Evolutionary conservation across 1,140 invertebrate species (phyloP).

Genomic region (Oedothorax gibbosus): DNA sequence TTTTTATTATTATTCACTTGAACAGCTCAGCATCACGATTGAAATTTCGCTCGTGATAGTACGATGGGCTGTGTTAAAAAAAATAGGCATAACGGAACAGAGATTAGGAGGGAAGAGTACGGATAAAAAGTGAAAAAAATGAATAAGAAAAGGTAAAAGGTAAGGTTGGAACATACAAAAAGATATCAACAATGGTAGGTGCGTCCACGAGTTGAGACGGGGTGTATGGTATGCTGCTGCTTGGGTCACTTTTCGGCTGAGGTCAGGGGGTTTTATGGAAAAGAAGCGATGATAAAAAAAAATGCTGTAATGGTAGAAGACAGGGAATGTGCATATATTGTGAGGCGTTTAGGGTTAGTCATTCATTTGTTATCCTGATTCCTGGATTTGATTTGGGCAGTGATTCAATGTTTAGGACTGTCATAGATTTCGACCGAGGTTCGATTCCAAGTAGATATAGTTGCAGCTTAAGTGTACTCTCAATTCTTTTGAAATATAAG

Average conservation of each 20-base stretch:
- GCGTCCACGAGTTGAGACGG: slow-evolving; percentile 19
- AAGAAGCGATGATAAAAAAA: background rate
- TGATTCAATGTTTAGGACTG: no score
- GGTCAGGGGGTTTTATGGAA: slow-evolving; percentile 28
- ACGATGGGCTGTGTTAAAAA: slow-evolving; percentile 15
- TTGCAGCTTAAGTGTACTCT: no score
- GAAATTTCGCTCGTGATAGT: background rate
- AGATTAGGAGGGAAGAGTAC: background rate
- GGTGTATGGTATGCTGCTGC: slow-evolving; percentile 19
- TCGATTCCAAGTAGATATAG: no score
- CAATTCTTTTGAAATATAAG: no score
- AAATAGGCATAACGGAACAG: slow-evolving; percentile 36
- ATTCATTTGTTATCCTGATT: no score
- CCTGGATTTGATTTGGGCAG: no score
- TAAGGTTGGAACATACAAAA: background rate
- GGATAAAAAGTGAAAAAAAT: background rate
- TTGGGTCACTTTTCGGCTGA: slow-evolving; percentile 18
- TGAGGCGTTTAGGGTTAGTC: no score
- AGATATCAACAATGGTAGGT: slow-evolving; percentile 39
- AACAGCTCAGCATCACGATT: slow-evolving; percentile 3
- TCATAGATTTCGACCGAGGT: no score
- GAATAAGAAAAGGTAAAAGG: background rate
- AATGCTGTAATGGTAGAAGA: background rate
- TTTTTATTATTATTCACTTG: background rate
- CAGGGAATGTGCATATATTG: no score